A percentile compares a stretch with the other conserved stretches of the same genome.
phyloP scores from a whole-genome alignment of 2,797 vertebrate species.

The Rallus crepitans region DNA sequence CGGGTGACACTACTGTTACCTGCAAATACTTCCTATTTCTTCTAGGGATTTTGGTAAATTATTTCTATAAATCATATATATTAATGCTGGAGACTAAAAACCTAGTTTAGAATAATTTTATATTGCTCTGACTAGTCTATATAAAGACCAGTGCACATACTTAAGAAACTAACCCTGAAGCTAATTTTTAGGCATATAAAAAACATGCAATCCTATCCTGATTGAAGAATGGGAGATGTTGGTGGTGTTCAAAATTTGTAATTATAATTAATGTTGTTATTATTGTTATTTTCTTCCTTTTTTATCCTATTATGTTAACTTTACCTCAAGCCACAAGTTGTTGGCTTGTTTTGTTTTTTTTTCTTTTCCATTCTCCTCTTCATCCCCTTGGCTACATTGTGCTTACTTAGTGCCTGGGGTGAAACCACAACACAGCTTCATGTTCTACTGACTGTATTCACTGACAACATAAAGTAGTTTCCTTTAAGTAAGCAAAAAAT shows the following conservation, averaged over 20 bases:
- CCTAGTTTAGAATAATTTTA: neutral
- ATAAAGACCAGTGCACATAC: neutral
- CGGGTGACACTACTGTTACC: neutral
- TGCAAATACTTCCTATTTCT: conserved; percentile 54
- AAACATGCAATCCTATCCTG: neutral
- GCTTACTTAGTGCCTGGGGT: too few relatives aligned
- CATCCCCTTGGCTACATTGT: too few relatives aligned
- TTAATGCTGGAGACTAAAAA: neutral
- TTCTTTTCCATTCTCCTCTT: too few relatives aligned
- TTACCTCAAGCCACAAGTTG: too few relatives aligned
- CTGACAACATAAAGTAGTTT: neutral
- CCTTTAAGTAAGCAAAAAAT: neutral
- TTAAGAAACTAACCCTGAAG: neutral
- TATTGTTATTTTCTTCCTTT: too few relatives aligned
- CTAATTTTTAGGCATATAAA: neutral
- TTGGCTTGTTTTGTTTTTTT: too few relatives aligned
- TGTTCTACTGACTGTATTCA: neutral
- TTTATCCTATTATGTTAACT: too few relatives aligned
- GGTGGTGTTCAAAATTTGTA: too few relatives aligned
- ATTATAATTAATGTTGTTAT: too few relatives aligned
- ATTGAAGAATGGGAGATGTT: accelerated
- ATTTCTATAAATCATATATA: neutral
- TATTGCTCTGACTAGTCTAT: neutral
- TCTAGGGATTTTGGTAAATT: conserved; percentile 46
- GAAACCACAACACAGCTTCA: neutral